Base-by-base conservation (phyloP, 1,140 invertebrate genomes). In the Melipona quadrifasciata region DNA sequence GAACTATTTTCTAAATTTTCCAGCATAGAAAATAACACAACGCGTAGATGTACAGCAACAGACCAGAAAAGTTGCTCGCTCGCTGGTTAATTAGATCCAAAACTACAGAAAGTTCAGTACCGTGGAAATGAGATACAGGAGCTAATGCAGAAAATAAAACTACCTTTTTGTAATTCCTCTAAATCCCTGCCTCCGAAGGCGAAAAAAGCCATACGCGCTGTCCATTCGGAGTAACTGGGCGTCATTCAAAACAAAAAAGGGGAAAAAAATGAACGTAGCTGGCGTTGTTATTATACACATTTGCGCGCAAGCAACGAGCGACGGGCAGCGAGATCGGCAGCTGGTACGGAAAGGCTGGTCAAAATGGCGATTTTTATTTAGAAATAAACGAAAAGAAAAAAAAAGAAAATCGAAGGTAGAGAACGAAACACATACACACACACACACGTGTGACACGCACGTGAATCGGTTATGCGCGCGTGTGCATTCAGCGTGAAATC, bases 401-500 rank as follows among this genome's bases (percentile, higher is more conserved):
- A 47, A 39, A 39, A 11, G 8, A 8, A 47, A 47, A 47, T 31
- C 8, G 51, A 19, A 16, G 14, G 27, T 1, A 6, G 14, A n/a
- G 24, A 61, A 61, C 2, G 58, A 64, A 47, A 27, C 2, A 17
- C 19, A 17, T 12, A 31, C 34, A 39, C 34, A 39, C 34, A 39
- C 39, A 47, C 39, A 47, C 39, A 47, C 39, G 6, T 6, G 10
- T 6, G 39, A 21, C 3, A 79, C 76, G 82, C 76, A 84, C 82
- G 67, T 57, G 75, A 57, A 47, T 27, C 31, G 57, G 21, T 1
- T 47, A 6, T 53, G 76, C 34, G n/a, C 47, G 76, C 75, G 65
- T 10, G 2, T 16, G 5, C 65, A 71, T 61, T 58, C 39, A 67
- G n/a, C 55, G 67, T 83, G 82, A 83, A 83, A 88, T 87, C 74